Conservation (phyloP, 1,140 invertebrate species). For the Halictus rubicundus region DNA sequence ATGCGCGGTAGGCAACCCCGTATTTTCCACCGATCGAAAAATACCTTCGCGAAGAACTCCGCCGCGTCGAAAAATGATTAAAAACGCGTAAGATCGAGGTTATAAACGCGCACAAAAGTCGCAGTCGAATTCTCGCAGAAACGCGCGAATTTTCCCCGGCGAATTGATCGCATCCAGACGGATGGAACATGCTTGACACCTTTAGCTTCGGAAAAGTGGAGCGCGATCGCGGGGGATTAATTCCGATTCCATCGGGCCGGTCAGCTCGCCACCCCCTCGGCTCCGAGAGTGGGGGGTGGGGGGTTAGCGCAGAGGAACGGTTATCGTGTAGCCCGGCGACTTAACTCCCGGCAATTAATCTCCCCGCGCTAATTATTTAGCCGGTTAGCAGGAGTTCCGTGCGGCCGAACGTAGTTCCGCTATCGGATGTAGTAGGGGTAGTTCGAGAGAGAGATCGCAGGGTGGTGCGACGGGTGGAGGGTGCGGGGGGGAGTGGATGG, state of each 20-base stretch:
- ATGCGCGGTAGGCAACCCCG: too few species aligned
- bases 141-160: too few species aligned
- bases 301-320: slow-evolving; percentile 48
- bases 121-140: too few species aligned
- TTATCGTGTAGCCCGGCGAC: slow-evolving; percentile 48
- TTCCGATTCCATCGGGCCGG: neutral
- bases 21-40: too few species aligned
- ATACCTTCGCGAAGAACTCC: too few species aligned
- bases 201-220: neutral
- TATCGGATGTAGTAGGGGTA: slow-evolving; percentile 57
- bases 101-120: too few species aligned
- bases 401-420: slow-evolving; percentile 57
- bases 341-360: slow-evolving; percentile 74
- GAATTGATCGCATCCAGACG: too few species aligned
- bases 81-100: too few species aligned
- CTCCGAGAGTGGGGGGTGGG: slow-evolving; percentile 8
- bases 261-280: neutral
- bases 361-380: slow-evolving; percentile 76
- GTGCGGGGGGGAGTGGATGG: neutral
- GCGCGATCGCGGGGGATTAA: neutral
- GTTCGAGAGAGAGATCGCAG: slow-evolving; percentile 52
- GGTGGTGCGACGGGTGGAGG: slow-evolving; percentile 16
- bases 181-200: too few species aligned
- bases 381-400: slow-evolving; percentile 61
- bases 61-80: too few species aligned